phyloP scores from a whole-genome alignment of 1,140 invertebrate genomes.

The Drosophila takahashii region DNA sequence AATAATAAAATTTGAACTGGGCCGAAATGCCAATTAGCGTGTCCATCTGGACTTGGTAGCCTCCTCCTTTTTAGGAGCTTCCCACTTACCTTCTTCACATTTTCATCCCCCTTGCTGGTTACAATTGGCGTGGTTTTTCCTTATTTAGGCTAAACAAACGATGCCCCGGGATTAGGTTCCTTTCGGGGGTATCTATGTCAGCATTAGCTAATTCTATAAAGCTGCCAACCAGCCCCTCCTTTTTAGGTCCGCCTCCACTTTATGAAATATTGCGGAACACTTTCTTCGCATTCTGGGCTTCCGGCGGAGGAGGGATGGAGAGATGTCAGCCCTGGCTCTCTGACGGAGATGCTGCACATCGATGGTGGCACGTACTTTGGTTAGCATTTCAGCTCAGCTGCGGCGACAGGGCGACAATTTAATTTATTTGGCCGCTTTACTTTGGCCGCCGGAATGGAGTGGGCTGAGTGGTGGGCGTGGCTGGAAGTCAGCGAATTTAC shows the following conservation, averaged over 20 bases:
- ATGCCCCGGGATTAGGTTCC: slow-evolving; percentile 64
- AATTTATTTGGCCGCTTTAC: slow-evolving; percentile 75
- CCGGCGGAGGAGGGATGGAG: background rate
- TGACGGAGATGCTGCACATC: slow-evolving; percentile 48
- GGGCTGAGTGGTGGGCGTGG: slow-evolving; percentile 22
- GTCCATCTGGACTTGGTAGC: slow-evolving; percentile 18
- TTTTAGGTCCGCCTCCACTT: slow-evolving; percentile 24
- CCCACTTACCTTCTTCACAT: slow-evolving; percentile 7
- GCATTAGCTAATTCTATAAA: slow-evolving; percentile 75
- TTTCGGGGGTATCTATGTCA: slow-evolving; percentile 71
- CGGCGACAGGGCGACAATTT: slow-evolving; percentile 75
- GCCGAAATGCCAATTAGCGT: slow-evolving; percentile 33
- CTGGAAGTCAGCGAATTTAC: slow-evolving; percentile 79
- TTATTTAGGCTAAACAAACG: slow-evolving; percentile 67
- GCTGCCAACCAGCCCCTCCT: slow-evolving; percentile 15
- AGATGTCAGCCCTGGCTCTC: slow-evolving; percentile 17
- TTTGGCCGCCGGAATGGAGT: background rate
- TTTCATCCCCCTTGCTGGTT: slow-evolving; percentile 2
- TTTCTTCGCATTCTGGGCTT: slow-evolving; percentile 25
- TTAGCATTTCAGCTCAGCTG: slow-evolving; percentile 81
- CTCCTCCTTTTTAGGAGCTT: slow-evolving; percentile 4
- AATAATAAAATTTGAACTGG: slow-evolving; percentile 18
- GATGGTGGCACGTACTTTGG: slow-evolving; percentile 73
- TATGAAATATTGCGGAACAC: slow-evolving; percentile 75
- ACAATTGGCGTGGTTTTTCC: slow-evolving; percentile 34